A percentile compares a stretch with the other conserved stretches of the same genome.
Conservation (phyloP, 2,797 vertebrate genomes). For the Gambelia wislizenii region DNA sequence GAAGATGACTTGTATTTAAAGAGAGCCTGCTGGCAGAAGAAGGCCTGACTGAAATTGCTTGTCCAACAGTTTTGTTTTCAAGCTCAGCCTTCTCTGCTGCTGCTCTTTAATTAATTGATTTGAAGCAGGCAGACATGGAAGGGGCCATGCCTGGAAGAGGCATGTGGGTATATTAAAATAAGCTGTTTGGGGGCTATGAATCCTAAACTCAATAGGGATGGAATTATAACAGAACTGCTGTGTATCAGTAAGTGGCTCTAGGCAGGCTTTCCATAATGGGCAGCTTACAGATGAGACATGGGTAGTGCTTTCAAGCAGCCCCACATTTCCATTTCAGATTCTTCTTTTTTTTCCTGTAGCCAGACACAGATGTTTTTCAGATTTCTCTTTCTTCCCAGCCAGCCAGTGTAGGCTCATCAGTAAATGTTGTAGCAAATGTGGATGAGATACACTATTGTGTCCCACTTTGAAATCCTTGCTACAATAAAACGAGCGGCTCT, state of each 20-base stretch:
- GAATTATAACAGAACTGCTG: slow-evolving; percentile 41
- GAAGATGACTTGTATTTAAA: slow-evolving; percentile 16
- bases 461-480: neutral
- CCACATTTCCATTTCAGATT: rapidly evolving
- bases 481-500: neutral
- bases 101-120: slow-evolving; percentile 17
- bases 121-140: slow-evolving; percentile 37
- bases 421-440: neutral
- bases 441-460: neutral
- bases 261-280: slow-evolving; percentile 6
- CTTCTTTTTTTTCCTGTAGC: too few relatives aligned
- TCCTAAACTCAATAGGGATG: slow-evolving; percentile 33
- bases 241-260: slow-evolving; percentile 42
- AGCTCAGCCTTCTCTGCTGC: neutral
- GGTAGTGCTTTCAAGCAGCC: slow-evolving; percentile 4
- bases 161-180: slow-evolving; percentile 56
- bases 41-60: neutral
- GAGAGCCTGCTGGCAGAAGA: slow-evolving; percentile 29
- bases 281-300: neutral
- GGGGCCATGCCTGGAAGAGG: slow-evolving; percentile 32
- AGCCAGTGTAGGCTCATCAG: too few relatives aligned
- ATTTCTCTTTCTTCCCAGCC: too few relatives aligned
- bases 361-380: too few relatives aligned
- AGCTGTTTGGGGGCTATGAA: slow-evolving; percentile 33
- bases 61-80: slow-evolving; percentile 27